These are phyloP conservation scores for Ormyrus rosae DNA, from an alignment of 2,888 invertebrate species.

Conservation along the genomic window DNA sequence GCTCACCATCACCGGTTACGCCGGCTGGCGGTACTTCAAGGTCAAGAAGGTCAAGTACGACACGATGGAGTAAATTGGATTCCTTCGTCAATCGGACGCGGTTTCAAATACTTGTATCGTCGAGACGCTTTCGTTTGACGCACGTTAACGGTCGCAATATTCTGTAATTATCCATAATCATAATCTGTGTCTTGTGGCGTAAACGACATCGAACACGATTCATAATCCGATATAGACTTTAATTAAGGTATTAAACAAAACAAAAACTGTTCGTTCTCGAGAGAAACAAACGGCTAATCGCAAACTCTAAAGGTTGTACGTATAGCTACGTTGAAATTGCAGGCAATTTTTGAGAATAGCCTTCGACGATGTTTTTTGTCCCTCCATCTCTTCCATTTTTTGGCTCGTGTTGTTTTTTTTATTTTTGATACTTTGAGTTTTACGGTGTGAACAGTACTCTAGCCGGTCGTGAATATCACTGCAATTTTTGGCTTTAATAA, in stretches of 20 bases:
- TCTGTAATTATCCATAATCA: too few species aligned
- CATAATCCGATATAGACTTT: conserved; percentile 25
- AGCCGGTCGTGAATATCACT: conserved; percentile 1
- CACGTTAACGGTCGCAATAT: too few species aligned
- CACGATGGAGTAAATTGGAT: conserved; percentile 85
- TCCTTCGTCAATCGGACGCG: neutral
- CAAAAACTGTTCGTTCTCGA: conserved; percentile 32
- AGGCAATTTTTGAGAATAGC: conserved; percentile 39
- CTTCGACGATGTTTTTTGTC: conserved; percentile 29
- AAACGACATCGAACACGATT: conserved; percentile 24
- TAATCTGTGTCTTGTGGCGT: too few species aligned
- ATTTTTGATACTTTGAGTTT: too few species aligned
- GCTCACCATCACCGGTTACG: conserved; percentile 89
- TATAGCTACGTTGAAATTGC: conserved; percentile 47
- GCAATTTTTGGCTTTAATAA: conserved; percentile 1
- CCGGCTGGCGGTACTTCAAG: conserved; percentile 90
- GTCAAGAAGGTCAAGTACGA: conserved; percentile 94
- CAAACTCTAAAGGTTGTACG: conserved; percentile 58
- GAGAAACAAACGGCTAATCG: conserved; percentile 50
- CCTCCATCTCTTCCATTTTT: too few species aligned
- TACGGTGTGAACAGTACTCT: neutral
- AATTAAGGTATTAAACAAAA: conserved; percentile 20
- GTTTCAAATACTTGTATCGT: too few species aligned
- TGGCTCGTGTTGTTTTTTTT: too few species aligned
- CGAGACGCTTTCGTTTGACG: too few species aligned